Evolutionary conservation across 1,140 invertebrate species (phyloP), one percentile per base, ranked within the genome.

Genomic region (Atta cephalotes): DNA sequence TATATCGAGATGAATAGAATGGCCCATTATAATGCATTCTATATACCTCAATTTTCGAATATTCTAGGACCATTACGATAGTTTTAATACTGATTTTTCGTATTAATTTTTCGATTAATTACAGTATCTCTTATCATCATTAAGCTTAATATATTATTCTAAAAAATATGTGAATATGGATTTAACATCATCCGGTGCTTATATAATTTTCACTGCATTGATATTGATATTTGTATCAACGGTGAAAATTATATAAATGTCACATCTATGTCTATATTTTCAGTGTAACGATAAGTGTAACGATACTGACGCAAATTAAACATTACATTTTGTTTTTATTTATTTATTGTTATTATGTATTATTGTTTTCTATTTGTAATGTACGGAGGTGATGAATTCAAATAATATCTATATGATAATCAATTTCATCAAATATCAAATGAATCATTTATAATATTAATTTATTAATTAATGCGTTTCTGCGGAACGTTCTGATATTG

Each of bases 401-500:
- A 16, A 53, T 56, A 14, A 12, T 39, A 5, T 58, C 31, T 10
- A 18, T 10, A 14, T 74, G 71, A 60, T 3, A n/a, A 81, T 81
- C 74, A 63, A 62, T 51, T 62, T 14, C 4, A 18, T 72, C 28
- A 63, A 58, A 63, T 84, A 63, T 62, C 74, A 74, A 82, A 74
- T 74, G 62, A 51, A 76, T 76, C 14, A 62, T 84, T 84, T 76
- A 62, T 63, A 76, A 63, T 16, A 58, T 45, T 56, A 62, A 39
- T 49, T 62, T 63, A 84, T 84, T 84, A 74, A 82, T 74, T 82
- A 84, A 76, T 76, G 18, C 25, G 5, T 31, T n/a, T 63, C 25
- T 51, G 58, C 14, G 70, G 28, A 84, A 76, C 45, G 2, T 9
- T 2, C 80, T 14, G 25, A 39, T 53, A 66, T 78, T 85, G 25